Conservation (phyloP, 2,888 invertebrate species). For the Biston stratarius region DNA sequence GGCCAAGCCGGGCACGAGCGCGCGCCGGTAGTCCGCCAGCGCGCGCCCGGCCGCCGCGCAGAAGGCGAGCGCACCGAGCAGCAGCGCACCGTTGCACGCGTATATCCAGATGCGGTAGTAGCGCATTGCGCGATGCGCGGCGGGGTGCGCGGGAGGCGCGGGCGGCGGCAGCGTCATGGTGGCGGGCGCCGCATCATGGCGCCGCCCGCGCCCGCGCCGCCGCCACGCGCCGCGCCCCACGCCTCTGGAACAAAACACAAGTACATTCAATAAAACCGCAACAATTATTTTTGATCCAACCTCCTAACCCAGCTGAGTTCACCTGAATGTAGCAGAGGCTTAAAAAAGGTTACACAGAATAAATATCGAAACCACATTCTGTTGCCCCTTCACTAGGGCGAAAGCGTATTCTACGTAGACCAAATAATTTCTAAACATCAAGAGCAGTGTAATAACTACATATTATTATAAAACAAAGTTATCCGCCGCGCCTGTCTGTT, state of each 20-base stretch:
- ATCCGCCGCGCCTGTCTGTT: too few relatives aligned
- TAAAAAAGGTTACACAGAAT: neutral
- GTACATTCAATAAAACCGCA: neutral
- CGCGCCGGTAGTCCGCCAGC: constrained; percentile 90
- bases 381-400: too few relatives aligned
- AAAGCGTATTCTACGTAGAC: too few relatives aligned
- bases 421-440: too few relatives aligned
- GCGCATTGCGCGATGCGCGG: constrained; percentile 89
- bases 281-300: neutral
- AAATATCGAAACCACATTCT: too few relatives aligned
- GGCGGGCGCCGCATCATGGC: constrained; percentile 85
- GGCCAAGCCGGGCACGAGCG: constrained; percentile 90
- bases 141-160: constrained; percentile 83
- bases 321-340: neutral
- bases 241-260: constrained; percentile 67
- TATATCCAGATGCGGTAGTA: constrained; percentile 97
- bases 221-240: constrained; percentile 86
- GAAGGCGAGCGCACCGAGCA: constrained; percentile 93
- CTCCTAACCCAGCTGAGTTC: too few relatives aligned
- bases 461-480: too few relatives aligned
- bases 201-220: constrained; percentile 86
- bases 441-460: too few relatives aligned
- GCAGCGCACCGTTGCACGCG: constrained; percentile 95
- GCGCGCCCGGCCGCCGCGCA: constrained; percentile 91
- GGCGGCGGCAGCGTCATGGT: constrained; percentile 87